Evolutionary conservation across 37 sponge, comb jelly and placozoan species (phyloP).

Genomic region (Trichoplax adhaerens): DNA sequence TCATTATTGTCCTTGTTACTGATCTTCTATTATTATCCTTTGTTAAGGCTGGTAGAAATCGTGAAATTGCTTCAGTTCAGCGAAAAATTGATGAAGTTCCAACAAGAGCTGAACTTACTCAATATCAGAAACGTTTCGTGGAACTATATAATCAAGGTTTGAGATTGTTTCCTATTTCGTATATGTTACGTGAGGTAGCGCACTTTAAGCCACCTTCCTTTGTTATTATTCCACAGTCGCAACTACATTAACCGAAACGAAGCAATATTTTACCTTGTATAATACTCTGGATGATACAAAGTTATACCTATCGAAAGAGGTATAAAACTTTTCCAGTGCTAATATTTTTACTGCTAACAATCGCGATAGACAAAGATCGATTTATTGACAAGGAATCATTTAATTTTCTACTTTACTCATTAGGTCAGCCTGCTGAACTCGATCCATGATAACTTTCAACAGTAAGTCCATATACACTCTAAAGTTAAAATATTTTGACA

Average conservation of each 20-base stretch:
- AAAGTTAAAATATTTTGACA: too few relatives aligned
- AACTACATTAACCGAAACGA: conserved; percentile 76
- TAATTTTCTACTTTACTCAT: neutral
- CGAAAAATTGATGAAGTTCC: conserved; percentile 90
- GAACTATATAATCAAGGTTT: conserved; percentile 64
- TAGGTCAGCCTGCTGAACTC: conserved; percentile 54
- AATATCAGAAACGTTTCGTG: conserved; percentile 80
- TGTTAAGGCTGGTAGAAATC: conserved; percentile 76
- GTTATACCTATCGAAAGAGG: conserved; percentile 80
- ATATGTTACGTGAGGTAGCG: neutral
- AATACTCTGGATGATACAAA: conserved; percentile 89
- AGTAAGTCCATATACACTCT: conserved; percentile 22
- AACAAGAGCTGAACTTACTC: conserved; percentile 76
- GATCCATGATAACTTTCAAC: conserved; percentile 88
- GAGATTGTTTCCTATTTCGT: neutral
- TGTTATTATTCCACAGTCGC: conserved; percentile 23
- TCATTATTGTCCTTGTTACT: neutral
- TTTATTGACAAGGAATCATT: neutral
- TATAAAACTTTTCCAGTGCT: neutral
- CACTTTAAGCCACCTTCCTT: neutral
- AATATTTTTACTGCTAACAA: neutral
- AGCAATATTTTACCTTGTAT: conserved; percentile 87
- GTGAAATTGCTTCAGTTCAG: conserved; percentile 73
- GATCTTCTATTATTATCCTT: neutral
- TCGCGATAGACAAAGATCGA: neutral